phyloP scores from a whole-genome alignment of 2,888 invertebrate genomes.

The Neoitamus cyanurus region DNA sequence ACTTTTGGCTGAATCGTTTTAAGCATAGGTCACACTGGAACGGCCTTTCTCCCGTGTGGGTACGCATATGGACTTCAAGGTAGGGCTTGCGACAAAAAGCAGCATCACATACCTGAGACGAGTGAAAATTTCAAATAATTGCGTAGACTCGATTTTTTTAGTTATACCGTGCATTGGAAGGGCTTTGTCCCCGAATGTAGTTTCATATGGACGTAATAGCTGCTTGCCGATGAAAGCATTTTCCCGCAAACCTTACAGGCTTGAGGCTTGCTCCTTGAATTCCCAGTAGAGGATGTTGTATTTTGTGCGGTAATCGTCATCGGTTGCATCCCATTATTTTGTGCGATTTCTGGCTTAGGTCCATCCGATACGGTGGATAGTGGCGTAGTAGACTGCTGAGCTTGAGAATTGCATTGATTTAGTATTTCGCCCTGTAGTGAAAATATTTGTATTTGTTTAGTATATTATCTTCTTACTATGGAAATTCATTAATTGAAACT shows the following conservation, averaged over 20 bases:
- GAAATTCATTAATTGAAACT: no score
- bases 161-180: constrained; percentile 74
- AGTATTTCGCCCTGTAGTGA: not conserved
- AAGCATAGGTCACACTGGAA: constrained; percentile 77
- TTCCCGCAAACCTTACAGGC: constrained; percentile 83
- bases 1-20: constrained; percentile 79
- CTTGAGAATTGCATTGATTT: constrained; percentile 49
- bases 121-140: not conserved
- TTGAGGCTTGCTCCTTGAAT: constrained; percentile 76
- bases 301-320: constrained; percentile 54
- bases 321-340: constrained; percentile 54
- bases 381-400: constrained; percentile 55
- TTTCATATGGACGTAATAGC: constrained; percentile 86
- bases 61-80: constrained; percentile 81
- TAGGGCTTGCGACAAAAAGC: constrained; percentile 85
- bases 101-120: constrained; percentile 74
- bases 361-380: constrained; percentile 56
- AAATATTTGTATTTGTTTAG: not conserved
- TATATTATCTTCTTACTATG: no score
- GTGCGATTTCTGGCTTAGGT: constrained; percentile 56
- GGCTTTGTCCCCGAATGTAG: constrained; percentile 84
- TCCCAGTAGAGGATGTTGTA: constrained; percentile 57
- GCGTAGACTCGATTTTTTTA: not conserved
- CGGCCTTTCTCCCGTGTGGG: constrained; percentile 58
- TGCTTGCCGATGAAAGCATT: constrained; percentile 80